phyloP scores from a whole-genome alignment of 1,140 invertebrate species.

The Tetramorium alpestre region DNA sequence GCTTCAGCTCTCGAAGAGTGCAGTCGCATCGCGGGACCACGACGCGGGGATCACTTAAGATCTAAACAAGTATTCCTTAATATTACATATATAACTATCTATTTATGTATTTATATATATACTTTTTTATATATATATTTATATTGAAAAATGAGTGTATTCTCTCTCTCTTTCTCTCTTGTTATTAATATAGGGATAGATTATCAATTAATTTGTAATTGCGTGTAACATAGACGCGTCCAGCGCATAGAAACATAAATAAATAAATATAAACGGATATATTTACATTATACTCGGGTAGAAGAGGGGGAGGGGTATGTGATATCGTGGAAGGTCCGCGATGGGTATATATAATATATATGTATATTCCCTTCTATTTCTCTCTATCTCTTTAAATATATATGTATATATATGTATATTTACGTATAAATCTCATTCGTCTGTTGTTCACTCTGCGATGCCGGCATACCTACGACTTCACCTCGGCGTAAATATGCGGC shows the following conservation, averaged over 20 bases:
- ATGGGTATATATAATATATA: conserved; percentile 20
- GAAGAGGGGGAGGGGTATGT: conserved; percentile 8
- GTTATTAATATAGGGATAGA: conserved; percentile 70
- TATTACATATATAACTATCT: conserved; percentile 76
- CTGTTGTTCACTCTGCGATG: conserved; percentile 23
- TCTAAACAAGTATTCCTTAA: conserved; percentile 81
- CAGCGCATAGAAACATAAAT: conserved; percentile 84
- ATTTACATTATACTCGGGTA: conserved; percentile 78
- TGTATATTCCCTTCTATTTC: conserved; percentile 46
- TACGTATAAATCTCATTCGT: conserved; percentile 50
- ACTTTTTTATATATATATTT: conserved; percentile 73
- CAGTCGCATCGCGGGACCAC: conserved; percentile 78
- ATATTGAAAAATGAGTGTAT: conserved; percentile 77
- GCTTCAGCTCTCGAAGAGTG: conserved; percentile 62
- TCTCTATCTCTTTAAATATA: conserved; percentile 49
- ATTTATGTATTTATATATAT: conserved; percentile 75
- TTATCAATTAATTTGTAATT: conserved; percentile 79
- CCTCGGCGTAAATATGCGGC: conserved; percentile 34
- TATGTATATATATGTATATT: conserved; percentile 54
- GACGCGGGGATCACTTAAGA: conserved; percentile 78
- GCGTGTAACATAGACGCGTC: conserved; percentile 82
- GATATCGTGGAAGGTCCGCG: background rate
- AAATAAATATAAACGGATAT: conserved; percentile 82
- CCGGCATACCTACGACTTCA: conserved; percentile 24
- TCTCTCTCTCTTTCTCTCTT: conserved; percentile 70